Evolutionary conservation across 1,140 invertebrate genomes (phyloP), one percentile per base, ranked within the genome.

Genomic region (Nilaparvata lugens): DNA sequence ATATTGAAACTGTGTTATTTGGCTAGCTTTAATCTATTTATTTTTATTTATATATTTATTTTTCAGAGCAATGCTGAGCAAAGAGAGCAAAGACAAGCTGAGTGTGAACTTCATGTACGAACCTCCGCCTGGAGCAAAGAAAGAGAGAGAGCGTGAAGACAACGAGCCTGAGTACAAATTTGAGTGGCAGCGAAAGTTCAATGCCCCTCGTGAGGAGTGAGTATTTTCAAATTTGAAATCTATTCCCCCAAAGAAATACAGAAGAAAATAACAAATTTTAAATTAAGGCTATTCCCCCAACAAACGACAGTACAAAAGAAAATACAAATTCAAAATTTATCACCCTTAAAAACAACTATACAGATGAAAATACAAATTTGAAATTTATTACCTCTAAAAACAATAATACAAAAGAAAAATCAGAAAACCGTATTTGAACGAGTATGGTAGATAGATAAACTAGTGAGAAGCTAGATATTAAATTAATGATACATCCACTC

Each of bases 101-200:
- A 97, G 95, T 65, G 84, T 99, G 0, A 97, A 95, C 77, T 99
- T 99, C 71, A 96, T 99, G 93, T 99, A 99, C 76, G 96, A 99
- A 76, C 93, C 96, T n/a, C 97, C 97, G 60, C 94, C 95, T 28
- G 97, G 96, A 45, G 89, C 91, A 11, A 92, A 91, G 69, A 93
- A 92, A 71, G 90, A 92, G 74, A 76, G 87, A 45, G 89, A 95
- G 76, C 88, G 92, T 71, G 89, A 92, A 75, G 93, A 95, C 62
- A 89, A 92, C 69, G 94, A 97, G 73, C 91, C 91, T 23, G 96
- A 98, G 71, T 97, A 91, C 67, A 98, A 98, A 75, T 98, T 99
- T 79, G 97, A 99, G 72, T 98, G 96, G 96, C 96, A 99, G 75
- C 79, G 96, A 52, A 98, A 98, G 74, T 99, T 96, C 69, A 98